phyloP scores from a whole-genome alignment of 2,113 vertebrate genomes.

The Dendrocopos noguchii region DNA sequence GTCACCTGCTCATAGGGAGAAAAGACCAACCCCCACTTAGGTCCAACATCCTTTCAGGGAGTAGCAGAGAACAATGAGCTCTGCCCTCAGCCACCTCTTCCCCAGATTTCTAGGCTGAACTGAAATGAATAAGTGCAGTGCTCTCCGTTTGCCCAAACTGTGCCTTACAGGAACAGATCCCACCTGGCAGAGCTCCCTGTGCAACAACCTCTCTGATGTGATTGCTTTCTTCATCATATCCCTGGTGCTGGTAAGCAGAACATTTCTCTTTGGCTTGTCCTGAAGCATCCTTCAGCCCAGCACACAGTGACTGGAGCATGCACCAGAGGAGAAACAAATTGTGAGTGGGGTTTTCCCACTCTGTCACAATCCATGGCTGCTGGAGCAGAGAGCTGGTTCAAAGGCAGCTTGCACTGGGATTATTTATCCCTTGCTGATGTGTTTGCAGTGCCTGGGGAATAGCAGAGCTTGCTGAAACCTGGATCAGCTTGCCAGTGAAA shows the following conservation, averaged over 20 bases:
- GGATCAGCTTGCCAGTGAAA: background rate
- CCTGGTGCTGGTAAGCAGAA: background rate
- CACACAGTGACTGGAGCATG: background rate
- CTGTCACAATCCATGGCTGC: background rate
- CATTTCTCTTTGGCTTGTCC: background rate
- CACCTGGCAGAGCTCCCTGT: background rate
- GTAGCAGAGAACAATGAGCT: no score
- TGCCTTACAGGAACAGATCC: background rate
- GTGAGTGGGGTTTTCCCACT: background rate
- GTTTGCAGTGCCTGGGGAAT: background rate
- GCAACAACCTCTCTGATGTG: background rate
- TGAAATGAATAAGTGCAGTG: background rate
- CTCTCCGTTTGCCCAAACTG: background rate
- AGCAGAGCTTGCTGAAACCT: background rate
- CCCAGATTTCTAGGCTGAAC: background rate
- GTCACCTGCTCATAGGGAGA: no score
- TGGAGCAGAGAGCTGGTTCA: background rate
- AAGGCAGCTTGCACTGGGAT: fast-evolving
- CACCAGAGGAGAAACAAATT: background rate
- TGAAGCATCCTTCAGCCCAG: background rate
- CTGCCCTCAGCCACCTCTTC: no score
- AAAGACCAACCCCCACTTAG: no score
- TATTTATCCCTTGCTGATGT: background rate
- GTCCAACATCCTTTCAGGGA: no score
- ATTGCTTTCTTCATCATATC: fast-evolving